Evolutionary conservation across 2,113 vertebrate genomes (phyloP).

Genomic region (Chloebia gouldiae): DNA sequence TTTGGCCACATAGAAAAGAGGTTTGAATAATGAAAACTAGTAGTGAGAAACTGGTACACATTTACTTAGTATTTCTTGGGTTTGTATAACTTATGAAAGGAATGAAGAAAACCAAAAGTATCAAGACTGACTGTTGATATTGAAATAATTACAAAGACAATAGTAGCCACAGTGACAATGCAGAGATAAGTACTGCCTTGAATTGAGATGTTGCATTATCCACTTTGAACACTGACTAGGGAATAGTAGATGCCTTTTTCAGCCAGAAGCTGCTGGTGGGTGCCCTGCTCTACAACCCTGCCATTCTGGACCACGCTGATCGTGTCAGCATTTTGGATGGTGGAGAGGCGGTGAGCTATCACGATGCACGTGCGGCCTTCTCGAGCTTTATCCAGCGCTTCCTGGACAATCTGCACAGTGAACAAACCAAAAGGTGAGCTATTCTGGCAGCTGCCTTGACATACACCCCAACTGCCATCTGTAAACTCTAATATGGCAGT

Average conservation of each 20-base stretch:
- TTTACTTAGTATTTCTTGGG: not conserved
- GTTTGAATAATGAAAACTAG: not conserved
- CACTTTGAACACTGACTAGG: constrained; percentile 83
- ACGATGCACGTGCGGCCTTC: constrained; percentile 91
- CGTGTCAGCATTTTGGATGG: constrained; percentile 88
- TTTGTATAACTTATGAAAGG: not conserved
- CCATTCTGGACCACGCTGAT: constrained; percentile 87
- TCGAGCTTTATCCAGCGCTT: constrained; percentile 89
- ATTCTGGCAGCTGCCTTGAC: not conserved
- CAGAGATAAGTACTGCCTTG: not conserved
- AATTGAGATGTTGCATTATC: constrained; percentile 46
- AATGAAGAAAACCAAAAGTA: not conserved
- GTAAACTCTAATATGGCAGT: not conserved
- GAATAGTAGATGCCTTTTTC: constrained; percentile 83
- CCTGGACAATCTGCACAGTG: constrained; percentile 84
- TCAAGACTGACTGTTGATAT: not conserved
- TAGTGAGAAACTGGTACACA: not conserved
- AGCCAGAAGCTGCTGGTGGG: constrained; percentile 88
- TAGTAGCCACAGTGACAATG: not conserved
- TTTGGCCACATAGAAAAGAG: not conserved
- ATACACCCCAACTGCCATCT: not conserved
- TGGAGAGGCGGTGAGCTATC: constrained; percentile 91
- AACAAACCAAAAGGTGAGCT: constrained; percentile 13
- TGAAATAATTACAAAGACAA: not conserved
- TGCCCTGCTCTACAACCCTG: constrained; percentile 82